Evolutionary conservation across 2,888 invertebrate genomes (phyloP), one percentile per base, ranked within the genome.

Genomic region (Macrosiphum euphorbiae): DNA sequence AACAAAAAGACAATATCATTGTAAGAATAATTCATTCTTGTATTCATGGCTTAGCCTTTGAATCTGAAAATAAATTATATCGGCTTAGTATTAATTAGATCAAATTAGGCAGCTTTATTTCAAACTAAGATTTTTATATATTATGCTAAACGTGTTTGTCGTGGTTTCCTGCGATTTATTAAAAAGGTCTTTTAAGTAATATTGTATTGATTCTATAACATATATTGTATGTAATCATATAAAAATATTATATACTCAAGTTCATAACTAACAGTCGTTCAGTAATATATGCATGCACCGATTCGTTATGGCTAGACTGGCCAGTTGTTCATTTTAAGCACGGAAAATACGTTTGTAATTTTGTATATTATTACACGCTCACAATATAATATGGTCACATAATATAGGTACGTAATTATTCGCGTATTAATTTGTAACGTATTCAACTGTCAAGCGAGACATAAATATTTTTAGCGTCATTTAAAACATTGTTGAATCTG

Each of bases 401-500:
- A 20, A n/a, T 47, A 20, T 55, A 55, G 16, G 20, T 55, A 61
- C 44, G 8, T n/a, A 86, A 91, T 92, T 87, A 87, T 92, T 61
- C 61, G 87, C 50, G 11, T 87, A 92, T 87, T 87, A 87, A 28
- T 61, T 58, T 58, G 58, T 16, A 84, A 85, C 58, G 28, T 85
- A 61, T 86, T 58, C 35, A 61, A 92, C 86, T 86, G 92, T 50
- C 50, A 50, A n/a, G 58, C 0, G 1, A 55, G 44, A 58, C 84
- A 55, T 91, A 28, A 41, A 41, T 58, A 26, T 44, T 55, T 55
- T 55, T 91, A 78, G 52, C 41, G 90, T 90, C 41, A 52, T 78
- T 90, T 90, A 47, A 50, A 35, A 26, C 13, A 78, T 8, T 78
- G 78, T 47, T 26, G 52, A 3, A 90, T 35, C 35, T 52, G 35